These are phyloP conservation scores for Corythornis vintsioides DNA, from an alignment of 2,113 vertebrate species.

Conservation along the genomic window DNA sequence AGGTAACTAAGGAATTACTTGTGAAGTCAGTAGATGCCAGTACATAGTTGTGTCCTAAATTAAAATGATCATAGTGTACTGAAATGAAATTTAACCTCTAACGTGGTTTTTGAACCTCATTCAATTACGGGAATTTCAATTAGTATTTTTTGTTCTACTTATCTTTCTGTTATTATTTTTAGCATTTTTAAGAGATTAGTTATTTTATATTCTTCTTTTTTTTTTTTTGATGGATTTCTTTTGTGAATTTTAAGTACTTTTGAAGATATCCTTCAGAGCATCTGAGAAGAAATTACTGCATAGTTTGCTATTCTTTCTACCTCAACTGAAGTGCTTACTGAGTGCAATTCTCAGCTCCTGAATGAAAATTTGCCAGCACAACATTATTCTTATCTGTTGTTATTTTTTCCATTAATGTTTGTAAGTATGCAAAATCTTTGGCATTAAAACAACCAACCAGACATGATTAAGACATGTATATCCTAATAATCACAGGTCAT, in stretches of 20 bases:
- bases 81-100: background rate
- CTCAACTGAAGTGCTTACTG: background rate
- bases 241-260: conserved; percentile 13
- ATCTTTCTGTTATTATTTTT: background rate
- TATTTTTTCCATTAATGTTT: background rate
- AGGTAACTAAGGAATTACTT: background rate
- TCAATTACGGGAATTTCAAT: background rate
- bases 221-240: background rate
- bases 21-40: background rate
- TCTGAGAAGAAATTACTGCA: background rate
- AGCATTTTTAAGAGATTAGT: background rate
- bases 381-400: background rate
- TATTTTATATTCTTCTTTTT: background rate
- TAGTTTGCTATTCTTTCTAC: conserved; percentile 1
- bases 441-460: background rate
- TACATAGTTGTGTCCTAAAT: background rate
- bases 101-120: background rate
- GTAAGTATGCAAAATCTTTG: background rate
- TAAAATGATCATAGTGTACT: background rate
- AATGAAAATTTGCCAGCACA: background rate
- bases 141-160: background rate
- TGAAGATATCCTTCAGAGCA: background rate
- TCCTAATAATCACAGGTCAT: background rate
- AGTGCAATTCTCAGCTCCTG: conserved; percentile 20
- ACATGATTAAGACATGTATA: background rate